Evolutionary conservation across 1,140 invertebrate species (phyloP).

Genomic region (Harlomillsia oculata): DNA sequence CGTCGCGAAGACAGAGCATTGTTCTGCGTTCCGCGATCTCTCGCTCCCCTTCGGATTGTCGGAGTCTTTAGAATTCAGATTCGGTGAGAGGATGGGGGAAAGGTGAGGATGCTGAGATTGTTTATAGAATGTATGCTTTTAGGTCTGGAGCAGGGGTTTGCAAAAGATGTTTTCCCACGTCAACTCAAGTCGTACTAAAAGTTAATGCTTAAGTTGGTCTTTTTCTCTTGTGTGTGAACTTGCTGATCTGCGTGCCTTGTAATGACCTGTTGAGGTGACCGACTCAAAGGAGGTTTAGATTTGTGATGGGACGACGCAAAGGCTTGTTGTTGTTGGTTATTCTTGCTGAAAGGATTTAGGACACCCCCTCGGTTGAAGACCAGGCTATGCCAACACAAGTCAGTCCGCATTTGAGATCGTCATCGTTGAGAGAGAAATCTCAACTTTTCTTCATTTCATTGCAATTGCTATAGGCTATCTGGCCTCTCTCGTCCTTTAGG

Average conservation of each 20-base stretch:
- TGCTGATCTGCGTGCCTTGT: slow-evolving; percentile 14
- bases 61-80: too few species aligned
- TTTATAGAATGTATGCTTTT: not conserved
- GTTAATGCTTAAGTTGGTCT: not conserved
- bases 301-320: slow-evolving; percentile 7
- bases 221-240: slow-evolving; percentile 16
- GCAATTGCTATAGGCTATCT: too few species aligned
- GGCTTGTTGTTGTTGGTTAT: slow-evolving; percentile 8
- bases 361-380: slow-evolving; percentile 13
- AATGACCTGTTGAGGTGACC: slow-evolving; percentile 25
- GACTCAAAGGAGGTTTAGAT: slow-evolving; percentile 10
- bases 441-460: slow-evolving; percentile 5
- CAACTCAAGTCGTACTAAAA: not conserved
- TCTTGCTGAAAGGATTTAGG: slow-evolving; percentile 20
- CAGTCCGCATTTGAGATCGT: slow-evolving; percentile 14
- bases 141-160: not conserved
- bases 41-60: too few species aligned
- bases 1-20: too few species aligned
- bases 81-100: too few species aligned
- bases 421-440: slow-evolving; percentile 13
- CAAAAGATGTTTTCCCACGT: slow-evolving; percentile 31
- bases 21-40: too few species aligned
- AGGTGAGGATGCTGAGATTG: not conserved
- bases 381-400: slow-evolving; percentile 5
- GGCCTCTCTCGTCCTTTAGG: too few species aligned